These are phyloP conservation scores for Pseudomyrmex flavicornis DNA, from an alignment of 1,140 invertebrate species.

Conservation along the genomic window DNA sequence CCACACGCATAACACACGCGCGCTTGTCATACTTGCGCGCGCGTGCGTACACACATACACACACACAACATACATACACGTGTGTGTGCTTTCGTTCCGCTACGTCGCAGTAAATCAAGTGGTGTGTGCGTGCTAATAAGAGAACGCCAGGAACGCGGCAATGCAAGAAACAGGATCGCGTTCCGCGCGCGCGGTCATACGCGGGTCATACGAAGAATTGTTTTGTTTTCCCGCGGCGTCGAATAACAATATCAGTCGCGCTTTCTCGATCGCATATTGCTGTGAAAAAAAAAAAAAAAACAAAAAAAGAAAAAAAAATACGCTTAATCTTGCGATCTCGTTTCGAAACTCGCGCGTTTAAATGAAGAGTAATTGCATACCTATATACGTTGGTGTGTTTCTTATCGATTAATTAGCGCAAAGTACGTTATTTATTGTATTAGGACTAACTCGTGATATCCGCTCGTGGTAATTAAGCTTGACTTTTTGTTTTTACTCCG, in stretches of 20 bases:
- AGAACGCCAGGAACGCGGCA: conserved; percentile 50
- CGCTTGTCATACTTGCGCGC: not conserved
- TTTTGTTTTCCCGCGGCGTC: conserved; percentile 17
- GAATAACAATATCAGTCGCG: conserved; percentile 9
- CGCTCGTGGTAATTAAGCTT: too few relatives aligned
- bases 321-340: too few relatives aligned
- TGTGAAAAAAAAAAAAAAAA: not conserved
- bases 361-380: not conserved
- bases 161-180: conserved; percentile 51
- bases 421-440: not conserved
- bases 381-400: not conserved
- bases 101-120: conserved; percentile 63
- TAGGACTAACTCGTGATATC: not conserved
- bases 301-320: too few relatives aligned
- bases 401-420: not conserved
- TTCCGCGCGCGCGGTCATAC: not conserved
- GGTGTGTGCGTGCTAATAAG: conserved; percentile 42
- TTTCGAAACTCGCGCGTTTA: too few relatives aligned
- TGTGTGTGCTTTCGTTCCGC: conserved; percentile 40
- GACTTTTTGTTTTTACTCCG: not conserved
- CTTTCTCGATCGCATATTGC: not conserved
- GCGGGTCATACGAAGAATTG: not conserved
- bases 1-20: not conserved
- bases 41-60: conserved; percentile 12
- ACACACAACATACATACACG: too few relatives aligned